Conservation (phyloP, 2,797 vertebrate genomes). For the Alauda arvensis region DNA sequence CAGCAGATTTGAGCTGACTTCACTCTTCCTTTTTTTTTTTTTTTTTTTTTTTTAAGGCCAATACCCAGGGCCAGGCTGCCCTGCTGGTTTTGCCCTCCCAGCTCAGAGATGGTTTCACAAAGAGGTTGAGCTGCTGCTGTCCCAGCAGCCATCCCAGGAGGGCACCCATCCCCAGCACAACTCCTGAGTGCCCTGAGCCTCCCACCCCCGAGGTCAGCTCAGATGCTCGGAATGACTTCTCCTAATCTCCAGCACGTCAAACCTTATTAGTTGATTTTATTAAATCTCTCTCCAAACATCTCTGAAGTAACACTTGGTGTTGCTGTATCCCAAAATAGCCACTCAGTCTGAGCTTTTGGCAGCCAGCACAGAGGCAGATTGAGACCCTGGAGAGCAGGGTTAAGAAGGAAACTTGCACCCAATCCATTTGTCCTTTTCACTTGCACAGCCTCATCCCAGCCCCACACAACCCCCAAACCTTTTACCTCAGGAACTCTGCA, state of each 20-base stretch:
- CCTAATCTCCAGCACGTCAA: conserved; percentile 22
- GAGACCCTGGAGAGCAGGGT: neutral
- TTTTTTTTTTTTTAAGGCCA: neutral
- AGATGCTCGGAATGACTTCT: neutral
- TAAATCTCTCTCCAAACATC: conserved; percentile 30
- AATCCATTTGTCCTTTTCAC: neutral
- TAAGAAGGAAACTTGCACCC: neutral
- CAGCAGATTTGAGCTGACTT: neutral
- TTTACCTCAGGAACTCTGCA: neutral
- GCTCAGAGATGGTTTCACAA: neutral
- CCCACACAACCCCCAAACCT: neutral
- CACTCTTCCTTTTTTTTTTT: fast-evolving
- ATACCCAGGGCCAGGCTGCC: neutral
- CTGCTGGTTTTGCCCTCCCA: neutral
- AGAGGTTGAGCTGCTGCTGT: neutral
- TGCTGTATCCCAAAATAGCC: conserved; percentile 31
- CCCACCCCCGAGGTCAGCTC: neutral
- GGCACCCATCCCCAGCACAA: neutral
- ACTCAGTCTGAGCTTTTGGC: neutral
- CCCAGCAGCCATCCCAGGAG: neutral
- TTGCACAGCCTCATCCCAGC: neutral
- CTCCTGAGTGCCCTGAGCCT: fast-evolving
- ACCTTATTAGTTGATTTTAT: conserved; percentile 30
- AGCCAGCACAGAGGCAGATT: neutral
- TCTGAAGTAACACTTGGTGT: conserved; percentile 1